These are phyloP conservation scores for Agrenia bidenticulata DNA, from an alignment of 2,888 invertebrate genomes.

Conservation along the genomic window DNA sequence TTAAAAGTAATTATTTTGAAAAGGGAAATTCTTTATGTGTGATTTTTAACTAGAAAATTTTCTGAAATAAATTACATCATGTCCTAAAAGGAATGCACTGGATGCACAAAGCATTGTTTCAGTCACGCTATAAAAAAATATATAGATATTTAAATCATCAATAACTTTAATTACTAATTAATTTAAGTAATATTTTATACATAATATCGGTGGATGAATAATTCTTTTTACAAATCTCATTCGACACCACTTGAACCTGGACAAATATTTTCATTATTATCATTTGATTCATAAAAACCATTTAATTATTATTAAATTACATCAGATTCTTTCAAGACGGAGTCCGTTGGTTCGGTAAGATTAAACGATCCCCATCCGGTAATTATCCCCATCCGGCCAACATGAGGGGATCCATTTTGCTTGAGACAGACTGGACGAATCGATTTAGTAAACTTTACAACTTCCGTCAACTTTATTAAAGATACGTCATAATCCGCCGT, in stretches of 20 bases:
- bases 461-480: too few species aligned
- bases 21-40: neutral
- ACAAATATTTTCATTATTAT: neutral
- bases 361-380: constrained; percentile 40
- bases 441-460: too few species aligned
- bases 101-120: constrained; percentile 36
- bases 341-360: constrained; percentile 32
- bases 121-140: too few species aligned
- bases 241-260: constrained; percentile 29
- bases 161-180: too few species aligned
- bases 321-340: neutral
- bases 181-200: constrained; percentile 1
- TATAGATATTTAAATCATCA: too few species aligned
- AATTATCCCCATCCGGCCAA: constrained; percentile 17
- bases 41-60: neutral
- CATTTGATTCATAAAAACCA: constrained; percentile 6
- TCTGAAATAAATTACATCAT: constrained; percentile 22
- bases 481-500: too few species aligned
- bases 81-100: constrained; percentile 2
- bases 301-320: neutral
- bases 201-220: constrained; percentile 30
- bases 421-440: too few species aligned
- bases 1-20: neutral
- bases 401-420: neutral
- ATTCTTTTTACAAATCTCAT: constrained; percentile 29